Evolutionary conservation across 2,888 invertebrate species (phyloP), one percentile per base, ranked within the genome.

Genomic region (Ctena decussata): DNA sequence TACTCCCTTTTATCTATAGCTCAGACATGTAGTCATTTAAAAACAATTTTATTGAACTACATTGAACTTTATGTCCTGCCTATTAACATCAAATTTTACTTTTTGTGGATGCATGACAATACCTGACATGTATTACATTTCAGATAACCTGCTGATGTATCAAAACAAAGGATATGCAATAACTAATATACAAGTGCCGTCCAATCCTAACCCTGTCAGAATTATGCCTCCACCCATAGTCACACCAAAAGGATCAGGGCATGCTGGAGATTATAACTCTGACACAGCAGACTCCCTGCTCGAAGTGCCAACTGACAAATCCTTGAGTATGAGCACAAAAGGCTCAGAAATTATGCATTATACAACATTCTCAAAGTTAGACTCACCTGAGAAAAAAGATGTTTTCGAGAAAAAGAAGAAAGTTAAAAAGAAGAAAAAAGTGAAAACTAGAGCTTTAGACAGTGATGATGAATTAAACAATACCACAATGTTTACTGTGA

Each of bases 201-300:
- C 89, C 0, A 57, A 82, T 2, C 35, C 77, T 24, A 83, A 81
- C 37, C 87, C 87, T 30, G 79, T 85, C 1, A 80, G 83, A 46
- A 84, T 91, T 21, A 78, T 86, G 80, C 73, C 77, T 18, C 77
- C 86, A 72, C 89, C 89, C 0, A 77, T 83, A 21, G 80, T 84
- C n/a, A 83, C 85, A 32, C 87, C 87, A 0, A 77, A 73, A 15
- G 89, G 88, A 18, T 41, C 70, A 0, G 90, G 89, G 8, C n/a
- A 53, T 57, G 85, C 90, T 3, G 49, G 77, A 0, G 92, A 90
- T 2, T 92, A 92, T 60, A 85, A 92, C 84, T 93, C 93, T 0
- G 94, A 94, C 80, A 90, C 93, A 8, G 93, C 91, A 15, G 93
- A 93, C 71, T 93, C 93, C 0, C 82, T 93, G 39, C 73, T 77